These are phyloP conservation scores for Zaprionus camerounensis DNA, from an alignment of 1,140 invertebrate genomes.

Conservation along the genomic window DNA sequence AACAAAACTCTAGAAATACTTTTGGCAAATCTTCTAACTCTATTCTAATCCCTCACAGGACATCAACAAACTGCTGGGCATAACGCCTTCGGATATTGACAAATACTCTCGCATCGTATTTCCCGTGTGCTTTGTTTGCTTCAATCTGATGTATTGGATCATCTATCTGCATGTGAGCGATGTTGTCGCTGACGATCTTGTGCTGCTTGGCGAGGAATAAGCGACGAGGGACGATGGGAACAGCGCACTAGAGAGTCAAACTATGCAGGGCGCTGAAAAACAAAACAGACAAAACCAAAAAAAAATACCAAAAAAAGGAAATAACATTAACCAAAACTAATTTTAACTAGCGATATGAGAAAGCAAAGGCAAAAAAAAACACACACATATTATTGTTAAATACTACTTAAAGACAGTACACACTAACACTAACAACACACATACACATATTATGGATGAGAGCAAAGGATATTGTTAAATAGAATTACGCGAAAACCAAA, in stretches of 20 bases:
- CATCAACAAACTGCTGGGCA: constrained; percentile 94
- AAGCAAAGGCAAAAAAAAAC: constrained; percentile 54
- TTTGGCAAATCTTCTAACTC: neutral
- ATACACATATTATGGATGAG: constrained; percentile 70
- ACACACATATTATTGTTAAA: constrained; percentile 76
- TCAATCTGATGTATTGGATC: constrained; percentile 99
- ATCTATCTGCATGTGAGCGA: constrained; percentile 98
- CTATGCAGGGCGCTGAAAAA: constrained; percentile 76
- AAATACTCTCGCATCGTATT: constrained; percentile 98
- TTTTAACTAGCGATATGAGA: constrained; percentile 78
- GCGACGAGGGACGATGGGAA: constrained; percentile 27
- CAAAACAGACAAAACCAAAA: constrained; percentile 39
- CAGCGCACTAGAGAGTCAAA: constrained; percentile 78
- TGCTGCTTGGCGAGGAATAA: constrained; percentile 91
- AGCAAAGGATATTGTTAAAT: constrained; percentile 80
- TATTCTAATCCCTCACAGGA: constrained; percentile 85
- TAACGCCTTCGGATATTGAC: constrained; percentile 97
- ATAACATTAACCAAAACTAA: constrained; percentile 63
- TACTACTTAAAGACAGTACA: constrained; percentile 43
- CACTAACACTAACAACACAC: constrained; percentile 47
- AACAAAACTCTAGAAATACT: neutral
- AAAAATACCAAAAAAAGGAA: constrained; percentile 37
- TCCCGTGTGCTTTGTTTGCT: constrained; percentile 98
- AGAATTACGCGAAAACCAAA: constrained; percentile 66
- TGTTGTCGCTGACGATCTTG: constrained; percentile 96